Conservation (phyloP, 2,888 invertebrate species). For the Metellina segmentata region DNA sequence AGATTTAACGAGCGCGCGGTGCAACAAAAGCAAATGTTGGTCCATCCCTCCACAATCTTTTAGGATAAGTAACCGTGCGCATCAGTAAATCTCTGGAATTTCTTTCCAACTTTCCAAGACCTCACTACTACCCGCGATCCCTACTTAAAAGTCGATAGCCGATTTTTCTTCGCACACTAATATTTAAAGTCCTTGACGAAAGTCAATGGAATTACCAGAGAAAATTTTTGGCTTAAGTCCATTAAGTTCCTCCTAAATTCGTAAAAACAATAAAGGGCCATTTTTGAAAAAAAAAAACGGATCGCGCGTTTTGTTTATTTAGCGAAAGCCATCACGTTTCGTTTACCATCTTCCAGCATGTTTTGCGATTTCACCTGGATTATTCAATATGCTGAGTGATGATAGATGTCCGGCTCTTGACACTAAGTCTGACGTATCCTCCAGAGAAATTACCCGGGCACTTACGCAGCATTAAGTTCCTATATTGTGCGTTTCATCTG, state of each 20-base stretch:
- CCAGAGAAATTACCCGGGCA: not conserved
- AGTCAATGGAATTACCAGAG: slow-evolving; percentile 49
- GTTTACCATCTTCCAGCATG: not conserved
- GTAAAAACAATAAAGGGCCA: not conserved
- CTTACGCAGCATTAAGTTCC: slow-evolving; percentile 62
- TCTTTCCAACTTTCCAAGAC: slow-evolving; percentile 9
- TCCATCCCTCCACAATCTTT: slow-evolving; percentile 25
- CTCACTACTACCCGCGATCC: slow-evolving; percentile 5
- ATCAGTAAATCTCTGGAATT: slow-evolving; percentile 30
- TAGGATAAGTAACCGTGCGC: slow-evolving; percentile 9
- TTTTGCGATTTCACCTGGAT: slow-evolving; percentile 57
- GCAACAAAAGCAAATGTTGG: slow-evolving; percentile 41
- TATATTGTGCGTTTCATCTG: slow-evolving; percentile 55
- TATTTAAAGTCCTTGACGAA: slow-evolving; percentile 38
- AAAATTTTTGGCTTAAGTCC: slow-evolving; percentile 5
- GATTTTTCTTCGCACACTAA: slow-evolving; percentile 39
- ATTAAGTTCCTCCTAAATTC: slow-evolving; percentile 12
- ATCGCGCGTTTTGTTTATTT: slow-evolving; percentile 27
- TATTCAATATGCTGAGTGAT: slow-evolving; percentile 62
- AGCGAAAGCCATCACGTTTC: slow-evolving; percentile 7
- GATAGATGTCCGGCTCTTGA: slow-evolving; percentile 55
- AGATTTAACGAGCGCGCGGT: slow-evolving; percentile 19
- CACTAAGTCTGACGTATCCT: slow-evolving; percentile 70
- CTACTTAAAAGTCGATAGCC: slow-evolving; percentile 41
- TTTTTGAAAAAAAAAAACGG: not conserved